Conservation (phyloP, 1,140 invertebrate genomes). For the Diorhabda carinulata region DNA sequence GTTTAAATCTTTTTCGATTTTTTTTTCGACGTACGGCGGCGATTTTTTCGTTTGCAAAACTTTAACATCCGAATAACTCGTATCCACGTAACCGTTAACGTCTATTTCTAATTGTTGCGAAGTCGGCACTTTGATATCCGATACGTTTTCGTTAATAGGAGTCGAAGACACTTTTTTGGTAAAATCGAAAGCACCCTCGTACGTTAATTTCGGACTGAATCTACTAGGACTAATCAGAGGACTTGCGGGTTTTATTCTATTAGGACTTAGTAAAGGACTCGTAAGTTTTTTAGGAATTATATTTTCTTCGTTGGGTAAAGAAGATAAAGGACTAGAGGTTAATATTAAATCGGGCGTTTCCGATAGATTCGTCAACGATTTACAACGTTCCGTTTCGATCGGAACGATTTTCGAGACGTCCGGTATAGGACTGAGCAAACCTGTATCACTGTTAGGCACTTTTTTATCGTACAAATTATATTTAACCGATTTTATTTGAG, state of each 20-base stretch:
- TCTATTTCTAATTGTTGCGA: conserved; percentile 33
- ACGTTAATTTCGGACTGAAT: conserved; percentile 30
- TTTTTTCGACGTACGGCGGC: conserved; percentile 15
- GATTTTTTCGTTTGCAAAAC: conserved; percentile 10
- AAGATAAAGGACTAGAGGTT: conserved; percentile 41
- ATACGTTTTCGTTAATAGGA: conserved; percentile 27
- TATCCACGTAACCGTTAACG: conserved; percentile 25
- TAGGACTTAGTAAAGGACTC: conserved; percentile 11
- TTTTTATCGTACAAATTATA: conserved; percentile 29
- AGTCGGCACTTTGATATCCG: conserved; percentile 26
- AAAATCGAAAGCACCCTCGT: conserved; percentile 17
- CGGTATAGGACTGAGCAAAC: conserved; percentile 40
- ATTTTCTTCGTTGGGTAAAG: conserved; percentile 35
- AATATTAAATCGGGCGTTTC: conserved; percentile 46
- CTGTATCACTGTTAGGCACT: conserved; percentile 31
- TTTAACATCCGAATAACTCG: not conserved
- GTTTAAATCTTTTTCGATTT: conserved; percentile 25
- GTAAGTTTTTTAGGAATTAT: conserved; percentile 10
- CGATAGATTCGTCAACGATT: conserved; percentile 25
- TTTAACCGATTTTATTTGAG: conserved; percentile 47
- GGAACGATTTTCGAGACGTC: conserved; percentile 39
- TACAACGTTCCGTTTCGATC: conserved; percentile 19
- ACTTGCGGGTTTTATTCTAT: conserved; percentile 17
- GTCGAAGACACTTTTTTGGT: conserved; percentile 25
- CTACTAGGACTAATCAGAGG: conserved; percentile 21